Conservation (phyloP, 2,888 invertebrate species). For the Ecdyonurus torrentis region DNA sequence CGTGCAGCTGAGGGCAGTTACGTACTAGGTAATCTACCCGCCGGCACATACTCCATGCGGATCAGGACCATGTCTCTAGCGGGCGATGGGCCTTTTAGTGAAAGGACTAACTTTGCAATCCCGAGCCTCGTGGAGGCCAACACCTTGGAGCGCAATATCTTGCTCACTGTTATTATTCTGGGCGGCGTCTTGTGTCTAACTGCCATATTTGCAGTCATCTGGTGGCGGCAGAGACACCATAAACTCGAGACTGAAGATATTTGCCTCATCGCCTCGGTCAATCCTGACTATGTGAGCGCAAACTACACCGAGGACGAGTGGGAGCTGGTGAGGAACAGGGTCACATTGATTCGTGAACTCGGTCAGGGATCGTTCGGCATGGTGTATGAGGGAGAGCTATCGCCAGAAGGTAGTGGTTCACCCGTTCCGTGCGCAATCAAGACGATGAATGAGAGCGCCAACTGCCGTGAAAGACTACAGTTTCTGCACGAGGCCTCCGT, state of each 20-base stretch:
- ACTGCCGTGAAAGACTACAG: slow-evolving; percentile 35
- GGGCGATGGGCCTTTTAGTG: slow-evolving; percentile 38
- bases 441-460: slow-evolving; percentile 41
- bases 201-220: background rate
- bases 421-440: slow-evolving; percentile 38
- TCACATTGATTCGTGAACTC: slow-evolving; percentile 35
- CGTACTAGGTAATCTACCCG: slow-evolving; percentile 31
- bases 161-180: too few relatives aligned
- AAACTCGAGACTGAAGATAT: slow-evolving; percentile 19
- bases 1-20: slow-evolving; percentile 18
- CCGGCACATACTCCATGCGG: slow-evolving; percentile 70
- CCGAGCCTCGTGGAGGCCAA: slow-evolving; percentile 7
- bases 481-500: slow-evolving; percentile 55
- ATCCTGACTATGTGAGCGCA: slow-evolving; percentile 44
- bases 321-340: slow-evolving; percentile 45
- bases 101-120: slow-evolving; percentile 16
- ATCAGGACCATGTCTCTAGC: slow-evolving; percentile 63
- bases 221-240: background rate
- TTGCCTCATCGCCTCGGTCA: slow-evolving; percentile 36
- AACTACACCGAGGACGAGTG: slow-evolving; percentile 29
- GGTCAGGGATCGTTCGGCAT: slow-evolving; percentile 61
- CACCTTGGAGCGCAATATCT: too few relatives aligned
- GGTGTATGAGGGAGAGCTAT: slow-evolving; percentile 43
- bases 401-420: slow-evolving; percentile 14
- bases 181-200: background rate